Percentiles rank a stretch among this genome's conserved stretches.
Conservation (phyloP, 1,140 invertebrate species). For the Apis dorsata region DNA sequence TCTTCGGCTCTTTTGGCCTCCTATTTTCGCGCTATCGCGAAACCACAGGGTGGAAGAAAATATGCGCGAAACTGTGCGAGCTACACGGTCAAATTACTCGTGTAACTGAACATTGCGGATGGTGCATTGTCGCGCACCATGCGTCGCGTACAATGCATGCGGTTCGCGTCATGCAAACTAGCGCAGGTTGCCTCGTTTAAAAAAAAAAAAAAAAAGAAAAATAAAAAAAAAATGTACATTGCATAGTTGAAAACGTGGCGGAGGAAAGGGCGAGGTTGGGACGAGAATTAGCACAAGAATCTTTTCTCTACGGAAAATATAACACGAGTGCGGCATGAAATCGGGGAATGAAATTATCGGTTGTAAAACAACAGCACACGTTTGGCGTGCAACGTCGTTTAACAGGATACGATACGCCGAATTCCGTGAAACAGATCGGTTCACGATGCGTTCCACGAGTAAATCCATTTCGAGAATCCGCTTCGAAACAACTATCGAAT, state of each 20-base stretch:
- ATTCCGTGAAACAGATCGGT: no score
- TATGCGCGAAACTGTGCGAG: neutral
- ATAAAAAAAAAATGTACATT: neutral
- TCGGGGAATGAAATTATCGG: neutral
- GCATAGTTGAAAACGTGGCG: neutral
- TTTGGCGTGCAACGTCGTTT: no score
- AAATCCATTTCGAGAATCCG: no score
- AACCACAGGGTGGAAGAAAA: neutral
- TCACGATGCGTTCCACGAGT: no score
- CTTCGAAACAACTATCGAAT: no score
- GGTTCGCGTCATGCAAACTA: neutral
- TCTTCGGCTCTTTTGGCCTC: no score
- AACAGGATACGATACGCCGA: no score
- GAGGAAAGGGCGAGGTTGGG: neutral
- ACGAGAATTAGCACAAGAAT: neutral
- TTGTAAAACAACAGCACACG: no score
- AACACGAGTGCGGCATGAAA: no score
- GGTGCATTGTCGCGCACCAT: neutral
- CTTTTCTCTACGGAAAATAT: neutral
- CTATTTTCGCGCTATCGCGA: neutral
- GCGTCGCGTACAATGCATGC: neutral
- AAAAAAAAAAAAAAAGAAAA: neutral
- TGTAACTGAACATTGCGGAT: neutral
- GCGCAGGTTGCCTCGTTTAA: neutral
- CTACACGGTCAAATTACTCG: neutral